Percentiles rank a stretch among this genome's conserved stretches.
Evolutionary conservation across 2,888 invertebrate genomes (phyloP).

Genomic region (Dasysyrphus tricinctus): DNA sequence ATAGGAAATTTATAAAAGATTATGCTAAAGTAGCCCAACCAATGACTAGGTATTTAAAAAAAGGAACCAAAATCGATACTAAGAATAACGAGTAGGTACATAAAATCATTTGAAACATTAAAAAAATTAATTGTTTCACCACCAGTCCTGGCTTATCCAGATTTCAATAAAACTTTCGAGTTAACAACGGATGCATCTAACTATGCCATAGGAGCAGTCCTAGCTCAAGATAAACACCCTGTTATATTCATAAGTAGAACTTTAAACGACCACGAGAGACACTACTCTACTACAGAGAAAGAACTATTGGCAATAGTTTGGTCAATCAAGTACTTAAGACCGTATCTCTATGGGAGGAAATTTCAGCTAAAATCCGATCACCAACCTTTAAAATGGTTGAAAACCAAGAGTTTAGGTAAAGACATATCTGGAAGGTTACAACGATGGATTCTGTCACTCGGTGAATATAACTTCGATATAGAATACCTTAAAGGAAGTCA

Average conservation of each 20-base stretch:
- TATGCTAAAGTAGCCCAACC: background rate
- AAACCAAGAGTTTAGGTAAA: background rate
- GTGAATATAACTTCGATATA: slow-evolving; percentile 5
- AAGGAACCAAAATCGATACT: background rate
- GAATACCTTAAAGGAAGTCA: background rate
- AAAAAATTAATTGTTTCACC: background rate
- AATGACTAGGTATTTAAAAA: background rate
- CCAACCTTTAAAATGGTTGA: slow-evolving; percentile 1
- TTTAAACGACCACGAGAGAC: background rate
- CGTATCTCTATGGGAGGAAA: slow-evolving; percentile 74
- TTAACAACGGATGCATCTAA: background rate
- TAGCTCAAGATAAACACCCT: background rate
- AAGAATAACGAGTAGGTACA: background rate
- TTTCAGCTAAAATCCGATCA: slow-evolving; percentile 5
- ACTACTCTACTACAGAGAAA: background rate
- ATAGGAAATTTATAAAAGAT: background rate
- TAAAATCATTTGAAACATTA: background rate
- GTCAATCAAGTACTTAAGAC: background rate
- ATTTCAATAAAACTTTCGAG: background rate
- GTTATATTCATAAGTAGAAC: background rate
- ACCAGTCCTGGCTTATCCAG: background rate
- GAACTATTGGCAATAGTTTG: background rate
- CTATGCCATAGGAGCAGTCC: background rate
- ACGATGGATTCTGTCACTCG: background rate
- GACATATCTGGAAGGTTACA: slow-evolving; percentile 1